A percentile compares a stretch with the other conserved stretches of the same genome.
phyloP scores from a whole-genome alignment of 2,113 vertebrate species.

The Pluvianellus socialis region DNA sequence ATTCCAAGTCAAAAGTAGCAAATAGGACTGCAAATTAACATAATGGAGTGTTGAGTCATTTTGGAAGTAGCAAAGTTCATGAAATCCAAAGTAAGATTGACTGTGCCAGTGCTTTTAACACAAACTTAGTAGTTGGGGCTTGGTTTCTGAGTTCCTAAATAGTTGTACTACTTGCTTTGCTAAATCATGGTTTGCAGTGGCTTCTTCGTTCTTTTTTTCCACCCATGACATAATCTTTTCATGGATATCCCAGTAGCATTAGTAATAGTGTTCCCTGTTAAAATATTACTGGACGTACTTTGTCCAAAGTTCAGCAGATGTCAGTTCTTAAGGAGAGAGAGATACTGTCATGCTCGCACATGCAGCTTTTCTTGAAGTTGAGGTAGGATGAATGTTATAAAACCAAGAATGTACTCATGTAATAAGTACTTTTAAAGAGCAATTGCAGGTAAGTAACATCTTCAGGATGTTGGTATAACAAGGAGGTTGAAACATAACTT shows the following conservation, averaged over 20 bases:
- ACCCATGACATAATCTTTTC: neutral
- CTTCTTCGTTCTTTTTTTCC: neutral
- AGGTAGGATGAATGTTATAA: neutral
- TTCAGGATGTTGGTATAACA: neutral
- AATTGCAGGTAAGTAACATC: slow-evolving; percentile 3
- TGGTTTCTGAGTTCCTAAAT: neutral
- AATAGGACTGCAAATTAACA: neutral
- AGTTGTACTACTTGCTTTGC: neutral
- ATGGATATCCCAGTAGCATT: neutral
- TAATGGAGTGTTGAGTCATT: neutral
- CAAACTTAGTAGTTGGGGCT: neutral
- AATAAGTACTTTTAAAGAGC: neutral
- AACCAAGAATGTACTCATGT: neutral
- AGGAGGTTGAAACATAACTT: neutral
- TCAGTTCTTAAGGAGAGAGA: neutral
- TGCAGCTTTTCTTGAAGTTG: neutral
- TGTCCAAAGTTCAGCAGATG: neutral
- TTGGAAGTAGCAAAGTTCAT: neutral
- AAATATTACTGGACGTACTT: neutral
- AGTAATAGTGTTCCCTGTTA: neutral
- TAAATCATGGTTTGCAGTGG: neutral
- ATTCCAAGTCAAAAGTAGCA: neutral
- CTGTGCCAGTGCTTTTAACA: neutral
- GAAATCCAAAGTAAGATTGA: neutral
- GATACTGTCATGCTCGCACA: neutral